Evolutionary conservation across 2,113 vertebrate species (phyloP).

Genomic region (Sterrhoptilus dennistouni): DNA sequence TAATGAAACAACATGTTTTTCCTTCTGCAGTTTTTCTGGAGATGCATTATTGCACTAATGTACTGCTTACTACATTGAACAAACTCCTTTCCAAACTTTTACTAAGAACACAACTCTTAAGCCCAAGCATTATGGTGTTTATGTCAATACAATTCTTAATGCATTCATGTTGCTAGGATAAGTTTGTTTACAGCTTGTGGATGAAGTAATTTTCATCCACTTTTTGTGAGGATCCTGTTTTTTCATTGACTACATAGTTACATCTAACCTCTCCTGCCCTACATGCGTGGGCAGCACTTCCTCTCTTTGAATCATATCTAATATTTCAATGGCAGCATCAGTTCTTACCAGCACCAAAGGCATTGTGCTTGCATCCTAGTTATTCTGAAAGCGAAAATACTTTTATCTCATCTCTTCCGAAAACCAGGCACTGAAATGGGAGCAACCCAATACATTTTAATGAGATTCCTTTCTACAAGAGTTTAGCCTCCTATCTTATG

Average conservation of each 20-base stretch:
- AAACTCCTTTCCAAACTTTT: neutral
- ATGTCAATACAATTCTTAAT: neutral
- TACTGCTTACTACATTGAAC: neutral
- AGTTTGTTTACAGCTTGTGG: neutral
- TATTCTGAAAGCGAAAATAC: neutral
- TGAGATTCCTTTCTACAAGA: neutral
- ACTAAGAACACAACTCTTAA: neutral
- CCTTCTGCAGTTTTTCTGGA: neutral
- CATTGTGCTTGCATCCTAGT: neutral
- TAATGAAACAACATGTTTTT: fast-evolving
- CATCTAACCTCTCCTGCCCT: neutral
- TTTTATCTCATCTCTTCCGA: neutral
- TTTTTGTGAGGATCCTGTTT: neutral
- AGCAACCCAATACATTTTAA: neutral
- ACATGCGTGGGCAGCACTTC: neutral
- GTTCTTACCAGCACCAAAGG: neutral
- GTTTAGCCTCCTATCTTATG: neutral
- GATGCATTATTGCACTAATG: fast-evolving
- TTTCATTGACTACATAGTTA: neutral
- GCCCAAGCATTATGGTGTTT: neutral
- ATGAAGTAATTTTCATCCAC: neutral
- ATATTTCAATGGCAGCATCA: neutral
- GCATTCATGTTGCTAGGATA: neutral
- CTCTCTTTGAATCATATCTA: neutral
- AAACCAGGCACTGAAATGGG: neutral